Percentiles rank a stretch among this genome's conserved stretches.
Conservation (phyloP, 2,888 invertebrate species). For the Cybosia mesomella region DNA sequence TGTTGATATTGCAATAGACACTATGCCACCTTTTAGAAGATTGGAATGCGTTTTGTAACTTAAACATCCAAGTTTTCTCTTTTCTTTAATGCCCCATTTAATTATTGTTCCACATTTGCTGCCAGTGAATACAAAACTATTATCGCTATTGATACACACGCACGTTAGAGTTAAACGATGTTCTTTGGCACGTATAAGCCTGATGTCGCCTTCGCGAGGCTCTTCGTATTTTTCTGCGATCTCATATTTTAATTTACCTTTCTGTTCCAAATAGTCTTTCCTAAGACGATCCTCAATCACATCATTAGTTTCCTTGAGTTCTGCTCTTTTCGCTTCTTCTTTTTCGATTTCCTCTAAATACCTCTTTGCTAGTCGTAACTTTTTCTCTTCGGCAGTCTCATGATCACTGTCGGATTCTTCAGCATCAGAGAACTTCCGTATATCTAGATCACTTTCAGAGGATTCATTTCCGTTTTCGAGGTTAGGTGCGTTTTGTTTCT, state of each 20-base stretch:
- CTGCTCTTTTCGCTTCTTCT: slow-evolving; percentile 91
- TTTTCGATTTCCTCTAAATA: slow-evolving; percentile 95
- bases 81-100: slow-evolving; percentile 92
- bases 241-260: slow-evolving; percentile 91
- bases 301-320: slow-evolving; percentile 88
- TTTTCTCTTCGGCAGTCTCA: slow-evolving; percentile 96
- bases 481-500: slow-evolving; percentile 73
- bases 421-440: slow-evolving; percentile 83
- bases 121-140: slow-evolving; percentile 91
- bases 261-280: slow-evolving; percentile 94
- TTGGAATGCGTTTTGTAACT: slow-evolving; percentile 80
- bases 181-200: slow-evolving; percentile 90
- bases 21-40: slow-evolving; percentile 83
- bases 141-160: slow-evolving; percentile 91
- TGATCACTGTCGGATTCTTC: slow-evolving; percentile 88
- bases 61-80: slow-evolving; percentile 87
- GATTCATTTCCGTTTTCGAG: slow-evolving; percentile 88
- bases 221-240: slow-evolving; percentile 88
- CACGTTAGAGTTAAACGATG: slow-evolving; percentile 94
- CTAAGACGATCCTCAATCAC: slow-evolving; percentile 92
- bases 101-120: slow-evolving; percentile 96
- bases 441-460: slow-evolving; percentile 89
- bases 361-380: slow-evolving; percentile 95
- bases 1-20: slow-evolving; percentile 90
- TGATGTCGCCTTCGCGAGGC: slow-evolving; percentile 70